Conservation (phyloP, 1,140 invertebrate genomes). For the Neotoxoptera formosana region DNA sequence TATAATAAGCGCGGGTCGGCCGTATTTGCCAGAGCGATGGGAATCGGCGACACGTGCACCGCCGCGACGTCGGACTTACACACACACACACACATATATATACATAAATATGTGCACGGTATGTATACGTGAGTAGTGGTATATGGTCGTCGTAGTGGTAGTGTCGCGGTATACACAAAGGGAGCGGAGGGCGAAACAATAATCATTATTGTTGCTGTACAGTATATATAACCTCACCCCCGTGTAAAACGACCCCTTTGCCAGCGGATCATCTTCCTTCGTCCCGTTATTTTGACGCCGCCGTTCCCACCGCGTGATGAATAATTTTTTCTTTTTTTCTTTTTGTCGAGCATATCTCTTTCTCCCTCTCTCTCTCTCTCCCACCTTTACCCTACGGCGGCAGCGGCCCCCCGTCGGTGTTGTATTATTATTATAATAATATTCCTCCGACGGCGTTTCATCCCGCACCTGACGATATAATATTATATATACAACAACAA, state of each 20-base stretch:
- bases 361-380: too few species aligned
- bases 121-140: neutral
- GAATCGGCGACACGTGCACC: slow-evolving; percentile 49
- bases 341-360: neutral
- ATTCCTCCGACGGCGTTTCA: neutral
- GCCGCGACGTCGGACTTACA: neutral
- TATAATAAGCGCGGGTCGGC: neutral
- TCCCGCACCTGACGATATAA: neutral
- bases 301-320: slow-evolving; percentile 5
- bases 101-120: neutral
- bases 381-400: neutral
- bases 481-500: too few species aligned
- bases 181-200: slow-evolving; percentile 49
- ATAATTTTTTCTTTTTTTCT: neutral
- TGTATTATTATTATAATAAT: slow-evolving; percentile 15
- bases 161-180: slow-evolving; percentile 55
- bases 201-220: slow-evolving; percentile 56
- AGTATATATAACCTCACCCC: slow-evolving; percentile 49
- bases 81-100: neutral
- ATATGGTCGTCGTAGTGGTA: neutral
- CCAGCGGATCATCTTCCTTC: slow-evolving; percentile 54
- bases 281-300: slow-evolving; percentile 55
- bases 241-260: slow-evolving; percentile 56
- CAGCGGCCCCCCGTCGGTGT: neutral
- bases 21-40: neutral